phyloP scores from a whole-genome alignment of 92 coral and sea anemone genomes.

The Porites cylindrica region DNA sequence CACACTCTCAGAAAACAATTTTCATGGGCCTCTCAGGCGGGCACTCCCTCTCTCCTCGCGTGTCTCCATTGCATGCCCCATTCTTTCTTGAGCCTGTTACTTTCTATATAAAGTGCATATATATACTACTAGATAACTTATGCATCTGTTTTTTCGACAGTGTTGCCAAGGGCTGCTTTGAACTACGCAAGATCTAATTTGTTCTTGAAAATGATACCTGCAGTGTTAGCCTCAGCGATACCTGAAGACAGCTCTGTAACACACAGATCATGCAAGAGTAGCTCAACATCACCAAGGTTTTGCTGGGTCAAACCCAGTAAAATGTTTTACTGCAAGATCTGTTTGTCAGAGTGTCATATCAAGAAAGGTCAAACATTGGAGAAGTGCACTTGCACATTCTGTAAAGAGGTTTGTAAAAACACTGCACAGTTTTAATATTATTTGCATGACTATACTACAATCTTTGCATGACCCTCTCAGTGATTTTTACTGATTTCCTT shows the following conservation, averaged over 20 bases:
- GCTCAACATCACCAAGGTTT: slow-evolving; percentile 11
- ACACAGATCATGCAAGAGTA: slow-evolving; percentile 13
- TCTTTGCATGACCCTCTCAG: no score
- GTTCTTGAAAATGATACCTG: slow-evolving; percentile 26
- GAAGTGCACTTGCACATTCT: slow-evolving; percentile 78
- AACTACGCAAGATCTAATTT: not conserved
- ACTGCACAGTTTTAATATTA: not conserved
- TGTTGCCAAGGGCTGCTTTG: not conserved
- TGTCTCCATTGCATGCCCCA: no score
- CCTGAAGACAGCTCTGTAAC: slow-evolving; percentile 15
- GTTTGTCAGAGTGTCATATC: slow-evolving; percentile 70
- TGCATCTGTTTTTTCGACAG: slow-evolving; percentile 1
- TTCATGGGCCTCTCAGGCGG: no score
- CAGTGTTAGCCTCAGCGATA: slow-evolving; percentile 26
- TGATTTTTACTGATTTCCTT: no score
- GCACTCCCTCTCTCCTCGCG: no score
- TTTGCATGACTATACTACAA: no score
- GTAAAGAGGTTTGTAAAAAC: slow-evolving; percentile 72
- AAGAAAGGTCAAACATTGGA: slow-evolving; percentile 68
- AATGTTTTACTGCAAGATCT: slow-evolving; percentile 78
- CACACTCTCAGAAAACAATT: no score
- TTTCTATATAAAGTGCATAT: no score
- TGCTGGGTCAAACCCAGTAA: slow-evolving; percentile 23
- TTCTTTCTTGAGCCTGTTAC: no score
- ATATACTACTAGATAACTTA: not conserved